A percentile compares a stretch with the other conserved stretches of the same genome.
These are phyloP conservation scores for Eidolon helvum DNA, from an alignment of 2,113 vertebrate genomes.

Conservation along the genomic window DNA sequence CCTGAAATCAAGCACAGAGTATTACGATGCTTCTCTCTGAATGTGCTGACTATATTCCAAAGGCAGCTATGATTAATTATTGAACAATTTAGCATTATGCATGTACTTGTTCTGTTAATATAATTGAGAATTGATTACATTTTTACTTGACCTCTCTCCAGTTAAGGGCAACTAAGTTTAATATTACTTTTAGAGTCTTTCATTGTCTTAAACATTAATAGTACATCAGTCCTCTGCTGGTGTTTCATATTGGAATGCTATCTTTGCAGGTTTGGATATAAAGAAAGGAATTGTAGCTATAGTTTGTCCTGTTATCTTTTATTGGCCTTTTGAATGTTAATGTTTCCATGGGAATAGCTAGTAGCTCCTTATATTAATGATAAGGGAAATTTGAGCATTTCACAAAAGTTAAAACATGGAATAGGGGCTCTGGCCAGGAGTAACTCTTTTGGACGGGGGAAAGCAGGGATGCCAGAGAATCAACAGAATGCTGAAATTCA, in stretches of 20 bases:
- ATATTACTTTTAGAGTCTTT: neutral
- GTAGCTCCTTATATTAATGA: neutral
- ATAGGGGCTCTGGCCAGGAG: neutral
- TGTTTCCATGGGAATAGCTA: neutral
- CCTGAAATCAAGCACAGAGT: neutral
- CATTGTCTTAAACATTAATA: neutral
- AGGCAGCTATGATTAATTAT: neutral
- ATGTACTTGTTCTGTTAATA: conserved; percentile 13
- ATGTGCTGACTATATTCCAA: neutral
- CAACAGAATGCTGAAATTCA: conserved; percentile 12
- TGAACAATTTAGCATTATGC: neutral
- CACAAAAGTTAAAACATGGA: neutral
- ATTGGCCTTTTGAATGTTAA: neutral
- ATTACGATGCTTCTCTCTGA: neutral
- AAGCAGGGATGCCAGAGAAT: neutral
- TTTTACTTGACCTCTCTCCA: neutral
- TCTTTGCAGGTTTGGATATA: conserved; percentile 18
- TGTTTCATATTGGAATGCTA: neutral
- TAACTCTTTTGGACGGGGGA: neutral
- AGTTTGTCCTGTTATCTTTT: neutral
- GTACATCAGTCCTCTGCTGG: neutral
- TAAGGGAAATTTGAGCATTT: neutral
- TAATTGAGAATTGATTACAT: neutral
- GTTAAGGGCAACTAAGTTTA: neutral
- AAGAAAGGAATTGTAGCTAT: neutral